Conservation (phyloP, 1,140 invertebrate genomes). For the Eupristina koningsbergeri region DNA sequence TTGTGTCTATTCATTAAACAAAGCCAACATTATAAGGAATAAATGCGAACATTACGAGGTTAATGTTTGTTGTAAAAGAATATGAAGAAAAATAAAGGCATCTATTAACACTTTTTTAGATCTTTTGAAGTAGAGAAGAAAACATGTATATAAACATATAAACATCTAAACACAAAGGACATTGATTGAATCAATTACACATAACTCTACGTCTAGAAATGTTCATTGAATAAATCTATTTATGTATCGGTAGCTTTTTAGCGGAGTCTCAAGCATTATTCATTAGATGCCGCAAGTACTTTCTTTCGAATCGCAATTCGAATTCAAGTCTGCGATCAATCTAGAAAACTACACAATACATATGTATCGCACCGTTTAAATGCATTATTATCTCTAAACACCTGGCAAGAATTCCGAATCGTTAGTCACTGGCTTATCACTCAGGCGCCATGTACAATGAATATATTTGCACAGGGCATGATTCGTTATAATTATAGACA, state of each 20-base stretch:
- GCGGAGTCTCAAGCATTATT: not conserved
- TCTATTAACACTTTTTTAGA: too few species aligned
- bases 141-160: too few species aligned
- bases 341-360: not conserved
- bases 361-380: slow-evolving; percentile 22
- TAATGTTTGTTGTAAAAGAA: not conserved
- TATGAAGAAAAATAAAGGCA: not conserved
- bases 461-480: slow-evolving; percentile 44
- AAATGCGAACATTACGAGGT: not conserved
- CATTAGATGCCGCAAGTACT: not conserved
- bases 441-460: slow-evolving; percentile 45
- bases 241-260: not conserved
- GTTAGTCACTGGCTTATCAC: slow-evolving; percentile 44
- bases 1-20: not conserved
- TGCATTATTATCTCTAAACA: slow-evolving; percentile 44
- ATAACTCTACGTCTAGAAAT: not conserved
- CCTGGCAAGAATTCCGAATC: slow-evolving; percentile 32
- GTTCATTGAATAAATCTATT: not conserved
- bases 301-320: not conserved
- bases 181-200: not conserved
- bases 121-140: too few species aligned
- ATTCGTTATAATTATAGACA: slow-evolving; percentile 52
- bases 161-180: too few species aligned
- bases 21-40: not conserved
- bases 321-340: not conserved